Evolutionary conservation across 2,888 invertebrate species (phyloP).

Genomic region (Drosophila emarginata): DNA sequence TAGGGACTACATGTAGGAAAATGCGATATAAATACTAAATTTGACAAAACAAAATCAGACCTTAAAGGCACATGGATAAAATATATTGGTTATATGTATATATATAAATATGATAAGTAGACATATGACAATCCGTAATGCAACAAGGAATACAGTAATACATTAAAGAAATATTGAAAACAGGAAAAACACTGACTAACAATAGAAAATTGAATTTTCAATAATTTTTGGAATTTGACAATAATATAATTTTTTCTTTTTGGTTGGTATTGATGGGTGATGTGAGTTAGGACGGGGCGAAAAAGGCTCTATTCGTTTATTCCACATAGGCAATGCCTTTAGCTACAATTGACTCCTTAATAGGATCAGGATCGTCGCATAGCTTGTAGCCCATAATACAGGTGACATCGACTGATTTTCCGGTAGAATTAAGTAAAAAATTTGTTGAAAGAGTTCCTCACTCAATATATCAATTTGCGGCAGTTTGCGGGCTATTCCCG

Average conservation of each 20-base stretch:
- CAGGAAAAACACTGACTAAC: conserved; percentile 20
- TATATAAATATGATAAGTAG: not conserved
- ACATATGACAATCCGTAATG: no score
- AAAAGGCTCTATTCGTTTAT: conserved; percentile 25
- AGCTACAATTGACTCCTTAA: conserved; percentile 91
- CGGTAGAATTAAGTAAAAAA: conserved; percentile 89
- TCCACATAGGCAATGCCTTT: conserved; percentile 84
- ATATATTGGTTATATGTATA: conserved; percentile 27
- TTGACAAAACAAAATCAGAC: conserved; percentile 31
- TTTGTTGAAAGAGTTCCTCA: conserved; percentile 89
- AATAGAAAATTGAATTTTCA: not conserved
- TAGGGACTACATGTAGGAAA: not conserved
- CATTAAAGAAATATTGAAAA: no score
- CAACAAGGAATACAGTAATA: no score
- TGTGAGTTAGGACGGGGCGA: conserved; percentile 4
- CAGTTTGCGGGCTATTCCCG: conserved; percentile 55
- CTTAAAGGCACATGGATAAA: conserved; percentile 44
- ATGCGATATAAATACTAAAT: not conserved
- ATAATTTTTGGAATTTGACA: conserved; percentile 16
- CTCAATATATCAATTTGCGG: conserved; percentile 87
- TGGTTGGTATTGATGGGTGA: not conserved
- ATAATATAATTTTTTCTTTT: conserved; percentile 11
- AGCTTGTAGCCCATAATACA: conserved; percentile 91
- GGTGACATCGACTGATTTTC: conserved; percentile 85
- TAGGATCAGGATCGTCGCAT: conserved; percentile 87